Evolutionary conservation across 2,113 vertebrate species (phyloP), one percentile per base, ranked within the genome.

Genomic region (Tachysurus vachellii): DNA sequence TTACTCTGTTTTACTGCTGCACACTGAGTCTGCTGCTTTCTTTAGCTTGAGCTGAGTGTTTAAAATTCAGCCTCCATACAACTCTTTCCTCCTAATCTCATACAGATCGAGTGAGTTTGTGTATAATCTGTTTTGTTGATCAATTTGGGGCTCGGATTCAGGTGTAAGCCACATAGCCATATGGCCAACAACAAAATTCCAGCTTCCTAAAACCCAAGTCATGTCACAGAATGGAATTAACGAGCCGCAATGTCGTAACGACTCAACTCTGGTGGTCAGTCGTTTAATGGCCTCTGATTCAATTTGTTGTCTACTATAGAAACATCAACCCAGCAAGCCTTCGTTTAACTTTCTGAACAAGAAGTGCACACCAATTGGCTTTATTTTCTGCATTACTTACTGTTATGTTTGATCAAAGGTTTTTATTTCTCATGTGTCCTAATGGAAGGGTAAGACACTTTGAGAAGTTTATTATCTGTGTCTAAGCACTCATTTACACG

Each of bases 61-160:
- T 87, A 62, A 87, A 50, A 77, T 87, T 87, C 83, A 61, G 83
- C 64, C 70, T 16, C 23, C 10, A 54, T 68, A 75, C 83, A 82
- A 75, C 54, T 4, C 19, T 31, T 68, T 54, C 54, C 80, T 88
- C 71, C 42, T 85, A 89, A 85, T 89, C 89, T 89, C 57, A 42
- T 73, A 28, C 89, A 84, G 71, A 89, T 89, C 56, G 68, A 88
- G 80, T 19, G 70, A 61, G 70, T 70, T 62, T 62, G 76, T 79
- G 64, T 83, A 23, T 44, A 88, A 44, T 88, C 83, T 80, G 84
- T 83, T 88, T 85, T 62, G 79, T 42, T 86, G 84, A 73, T 88
- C 83, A 84, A 88, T 86, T 85, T 85, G n/a, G 56, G 14, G 47
- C 53, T 64, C 10, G 61, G 21, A 57, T 64, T 82, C 80, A 5